Base-by-base conservation (phyloP, 1,140 invertebrate species). In the Sarcophaga bullata region DNA sequence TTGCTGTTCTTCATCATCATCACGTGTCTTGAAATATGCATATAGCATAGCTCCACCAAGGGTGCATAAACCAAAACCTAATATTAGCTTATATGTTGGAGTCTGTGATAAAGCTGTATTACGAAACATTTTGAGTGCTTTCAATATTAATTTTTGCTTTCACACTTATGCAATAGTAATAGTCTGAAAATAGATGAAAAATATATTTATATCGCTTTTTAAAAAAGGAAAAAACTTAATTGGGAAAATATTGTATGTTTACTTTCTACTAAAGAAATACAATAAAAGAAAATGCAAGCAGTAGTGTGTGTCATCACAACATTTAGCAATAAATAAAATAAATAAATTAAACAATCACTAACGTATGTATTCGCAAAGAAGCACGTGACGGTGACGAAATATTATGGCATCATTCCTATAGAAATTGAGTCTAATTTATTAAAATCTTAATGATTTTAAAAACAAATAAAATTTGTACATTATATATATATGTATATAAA, bases 31-130 rank as follows among this genome's bases (percentile, higher is more conserved):
- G 37, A 87, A 90, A 73, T 89, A 90, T 8, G 88, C 84, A 81
- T 89, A 90, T 8, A 90, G 81, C 87, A 90, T 89, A 49, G 87
- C 87, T 25, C 89, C 89, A 68, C 89, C 89, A 9, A 90, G 81
- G 8, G 88, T 88, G 58, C 89, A 90, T 80, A 86, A 86, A 82
- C 83, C 91, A 85, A 90, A 85, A 8, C 89, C 89, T 19, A 90
- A 73, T 15, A 90, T 68, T 73, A 91, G 52, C 83, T 90, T 90
- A 81, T 86, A 90, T 50, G 88, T 88, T 76, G 88, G 87, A 72
- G 86, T 85, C 80, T 83, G 84, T 52, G 82, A 75, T 19, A 89
- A 85, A 17, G 85, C 84, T 52, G 86, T 85, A 82, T 87, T 86
- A 78, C 87, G 88, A 82, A 89, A 87, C 88, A 89, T 89, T 82